Percentiles rank a stretch among this genome's conserved stretches.
These are phyloP conservation scores for Rhagonycha lutea DNA, from an alignment of 2,888 invertebrate species.

Conservation along the genomic window DNA sequence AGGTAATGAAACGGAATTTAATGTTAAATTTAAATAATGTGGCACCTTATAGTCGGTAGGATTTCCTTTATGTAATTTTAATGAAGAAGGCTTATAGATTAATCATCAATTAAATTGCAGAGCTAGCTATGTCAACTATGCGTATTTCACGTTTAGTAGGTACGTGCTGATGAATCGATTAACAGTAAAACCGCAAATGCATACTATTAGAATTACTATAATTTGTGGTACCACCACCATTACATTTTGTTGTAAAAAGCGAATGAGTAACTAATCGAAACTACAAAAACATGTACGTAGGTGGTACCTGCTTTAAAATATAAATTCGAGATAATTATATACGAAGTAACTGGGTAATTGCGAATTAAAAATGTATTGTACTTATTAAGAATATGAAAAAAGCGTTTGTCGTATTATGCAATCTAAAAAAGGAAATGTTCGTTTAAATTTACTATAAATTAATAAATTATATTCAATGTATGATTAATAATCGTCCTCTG, in stretches of 20 bases:
- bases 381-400: not conserved
- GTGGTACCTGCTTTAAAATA: not conserved
- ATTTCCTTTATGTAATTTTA: not conserved
- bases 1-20: not conserved
- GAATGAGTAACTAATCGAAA: not conserved
- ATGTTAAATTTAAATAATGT: not conserved
- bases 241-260: not conserved
- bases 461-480: not conserved
- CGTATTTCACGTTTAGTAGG: not conserved
- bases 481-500: conserved; percentile 17
- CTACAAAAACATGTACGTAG: not conserved
- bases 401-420: not conserved
- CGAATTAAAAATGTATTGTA: not conserved
- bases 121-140: not conserved
- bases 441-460: not conserved
- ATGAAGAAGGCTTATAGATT: not conserved
- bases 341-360: not conserved
- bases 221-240: not conserved
- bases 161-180: not conserved
- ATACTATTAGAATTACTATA: not conserved
- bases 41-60: not conserved
- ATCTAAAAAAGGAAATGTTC: conserved; percentile 1
- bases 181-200: conserved; percentile 1
- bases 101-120: not conserved
- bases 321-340: not conserved